Evolutionary conservation across 2,797 vertebrate genomes (phyloP).

Genomic region (Neomorphus geoffroyi): DNA sequence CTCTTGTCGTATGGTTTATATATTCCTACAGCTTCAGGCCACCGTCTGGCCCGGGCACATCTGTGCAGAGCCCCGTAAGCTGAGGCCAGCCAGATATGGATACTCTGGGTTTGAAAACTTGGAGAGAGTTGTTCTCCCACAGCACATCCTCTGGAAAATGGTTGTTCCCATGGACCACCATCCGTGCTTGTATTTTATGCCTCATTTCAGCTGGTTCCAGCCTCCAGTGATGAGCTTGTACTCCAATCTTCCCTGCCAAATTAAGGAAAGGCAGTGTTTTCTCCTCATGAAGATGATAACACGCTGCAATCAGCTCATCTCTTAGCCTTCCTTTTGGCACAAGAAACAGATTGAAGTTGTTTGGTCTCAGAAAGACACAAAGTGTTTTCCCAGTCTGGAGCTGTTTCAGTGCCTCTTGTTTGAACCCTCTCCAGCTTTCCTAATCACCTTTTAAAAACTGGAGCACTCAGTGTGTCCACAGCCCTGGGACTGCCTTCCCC

Average conservation of each 20-base stretch:
- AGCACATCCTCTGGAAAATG: background rate
- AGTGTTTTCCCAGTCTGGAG: background rate
- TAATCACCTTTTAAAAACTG: background rate
- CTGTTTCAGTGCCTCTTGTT: background rate
- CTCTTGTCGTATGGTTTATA: background rate
- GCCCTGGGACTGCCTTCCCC: background rate
- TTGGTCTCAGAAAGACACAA: background rate
- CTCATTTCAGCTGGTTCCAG: constrained; percentile 8
- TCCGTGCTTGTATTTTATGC: background rate
- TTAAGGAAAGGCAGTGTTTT: background rate
- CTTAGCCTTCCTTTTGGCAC: background rate
- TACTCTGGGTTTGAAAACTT: background rate
- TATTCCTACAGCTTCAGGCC: background rate
- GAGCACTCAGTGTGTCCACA: background rate
- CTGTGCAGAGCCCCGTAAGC: background rate
- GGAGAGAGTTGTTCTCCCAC: background rate
- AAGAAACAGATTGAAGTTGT: background rate
- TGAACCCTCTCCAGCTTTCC: background rate
- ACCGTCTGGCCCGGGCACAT: background rate
- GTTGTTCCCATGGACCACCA: background rate
- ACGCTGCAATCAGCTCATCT: background rate
- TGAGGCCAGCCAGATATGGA: background rate
- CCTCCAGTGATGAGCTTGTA: background rate
- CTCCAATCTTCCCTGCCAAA: background rate
- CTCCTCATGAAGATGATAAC: background rate